Base-by-base conservation (phyloP, 2,113 vertebrate species). In the Cephalophus harveyi region DNA sequence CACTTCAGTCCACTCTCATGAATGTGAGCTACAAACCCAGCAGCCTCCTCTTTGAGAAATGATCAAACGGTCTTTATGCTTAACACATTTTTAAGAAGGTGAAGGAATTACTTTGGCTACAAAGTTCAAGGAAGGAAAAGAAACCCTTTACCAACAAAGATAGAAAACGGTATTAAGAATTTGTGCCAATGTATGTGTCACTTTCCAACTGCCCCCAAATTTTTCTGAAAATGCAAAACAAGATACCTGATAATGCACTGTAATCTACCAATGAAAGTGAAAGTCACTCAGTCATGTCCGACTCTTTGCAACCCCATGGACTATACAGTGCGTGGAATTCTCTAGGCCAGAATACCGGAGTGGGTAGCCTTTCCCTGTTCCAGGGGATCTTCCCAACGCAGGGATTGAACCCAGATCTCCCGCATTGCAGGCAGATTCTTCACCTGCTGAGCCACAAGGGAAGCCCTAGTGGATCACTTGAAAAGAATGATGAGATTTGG, bases 121-220 rank as follows among this genome's bases (percentile, higher is more conserved):
- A 87, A 87, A 96, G 50, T 89, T 94, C 60, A 96, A 93, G 71
- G 19, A 93, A 96, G 59, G 81, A 94, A 95, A 48, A 96, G 40
- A 86, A 62, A 83, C 94, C 95, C 74, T 92, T 78, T 89, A 57
- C 79, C 33, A 95, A 55, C 28, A 95, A 79, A 95, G 64, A 83
- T 2, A 93, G 48, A 94, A 95, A 90, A 50, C 0, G 92, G 48
- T 62, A 87, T 54, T 78, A 25, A 88, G 85, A 82, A 64, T 90
- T 30, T 91, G 36, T 95, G 60, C n/a, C 48, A 91, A 71, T 14
- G 5, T 55, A 50, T 54, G 23, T 85, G 28, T n/a, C n/a, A 52
- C 23, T 87, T 64, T 82, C 79, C 55, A 90, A 57, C 5, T 95
- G 92, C 15, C 59, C 59, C 27, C 59, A 89, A 94, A 82, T 71